Evolutionary conservation across 2,888 invertebrate species (phyloP), one percentile per base, ranked within the genome.

Genomic region (Lasioglossum pauxillum): DNA sequence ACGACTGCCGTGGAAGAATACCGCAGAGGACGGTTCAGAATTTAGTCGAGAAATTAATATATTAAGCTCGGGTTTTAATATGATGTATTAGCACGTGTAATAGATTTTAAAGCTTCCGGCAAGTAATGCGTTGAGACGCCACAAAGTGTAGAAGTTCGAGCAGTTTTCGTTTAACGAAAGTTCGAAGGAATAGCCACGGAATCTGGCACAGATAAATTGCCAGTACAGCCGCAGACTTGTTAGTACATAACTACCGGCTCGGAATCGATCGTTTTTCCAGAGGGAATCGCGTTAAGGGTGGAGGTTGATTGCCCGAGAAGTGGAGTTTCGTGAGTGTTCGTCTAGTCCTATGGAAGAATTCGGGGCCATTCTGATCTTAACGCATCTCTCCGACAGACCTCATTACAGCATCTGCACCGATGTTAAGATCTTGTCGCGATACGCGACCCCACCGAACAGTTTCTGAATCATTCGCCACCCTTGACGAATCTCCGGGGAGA

Each of bases 401-500:
- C 49, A 53, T 67, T 60, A 41, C 31, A 12, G 71, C 64, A 72
- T 76, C 75, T 38, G 38, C 69, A n/a, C 38, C 46, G 86, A 84
- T 82, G 80, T 83, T 87, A 83, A 89, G 86, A 88, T 89, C 53
- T 41, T 7, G 46, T 23, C 23, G 23, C 44, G 80, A 88, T 84
- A 82, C 60, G 76, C 49, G 67, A 76, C 78, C 69, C 76, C 83
- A 67, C 73, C 41, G 78, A 71, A 46, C 44, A 78, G 78, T 80
- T 80, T 75, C 53, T 81, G 79, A 86, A 83, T 82, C 83, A 87
- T 64, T 64, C 31, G 64, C 64, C 64, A 27, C 64, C 64, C 64
- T 64, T 64, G 64, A 64, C 64, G 27, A 86, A 78, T 79, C 67
- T 57, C 76, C 71, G 72, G 46, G 78, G 31, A 80, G 31, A 80